Conservation (phyloP, 2,113 vertebrate genomes). For the Gobiocypris rarus region DNA sequence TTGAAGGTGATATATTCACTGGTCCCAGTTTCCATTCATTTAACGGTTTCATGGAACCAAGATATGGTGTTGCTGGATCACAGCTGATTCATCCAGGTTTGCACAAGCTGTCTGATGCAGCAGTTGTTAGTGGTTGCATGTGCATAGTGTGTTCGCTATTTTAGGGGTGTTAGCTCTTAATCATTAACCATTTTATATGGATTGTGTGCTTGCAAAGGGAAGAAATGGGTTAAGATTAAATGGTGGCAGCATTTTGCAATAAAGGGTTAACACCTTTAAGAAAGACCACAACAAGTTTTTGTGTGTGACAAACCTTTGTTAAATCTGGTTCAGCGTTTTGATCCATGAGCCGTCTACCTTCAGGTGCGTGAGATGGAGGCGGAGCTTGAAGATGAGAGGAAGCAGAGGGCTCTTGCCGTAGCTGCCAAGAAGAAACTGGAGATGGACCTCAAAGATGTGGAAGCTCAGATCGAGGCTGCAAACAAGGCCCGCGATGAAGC, state of each 20-base stretch:
- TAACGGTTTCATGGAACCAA: no score
- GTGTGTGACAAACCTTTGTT: neutral
- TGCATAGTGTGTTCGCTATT: no score
- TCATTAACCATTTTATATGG: neutral
- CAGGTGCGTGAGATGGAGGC: constrained; percentile 96
- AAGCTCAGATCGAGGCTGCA: constrained; percentile 91
- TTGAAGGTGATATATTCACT: neutral
- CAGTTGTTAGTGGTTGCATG: no score
- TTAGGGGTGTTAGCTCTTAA: neutral
- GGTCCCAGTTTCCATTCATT: neutral
- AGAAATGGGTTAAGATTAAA: neutral
- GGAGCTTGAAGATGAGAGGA: constrained; percentile 94
- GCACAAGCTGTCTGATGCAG: no score
- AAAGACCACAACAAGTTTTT: neutral
- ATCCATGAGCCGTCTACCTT: neutral
- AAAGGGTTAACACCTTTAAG: neutral
- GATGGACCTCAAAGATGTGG: constrained; percentile 94
- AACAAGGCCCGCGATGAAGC: constrained; percentile 95
- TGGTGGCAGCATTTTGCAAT: neutral
- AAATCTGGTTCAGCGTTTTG: neutral
- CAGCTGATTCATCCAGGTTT: no score
- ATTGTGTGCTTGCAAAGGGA: neutral
- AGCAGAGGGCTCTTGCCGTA: constrained; percentile 90
- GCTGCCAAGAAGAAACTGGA: constrained; percentile 97
- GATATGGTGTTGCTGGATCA: no score